Base-by-base conservation (phyloP, 2,797 vertebrate species). In the Microcaecilia unicolor region DNA sequence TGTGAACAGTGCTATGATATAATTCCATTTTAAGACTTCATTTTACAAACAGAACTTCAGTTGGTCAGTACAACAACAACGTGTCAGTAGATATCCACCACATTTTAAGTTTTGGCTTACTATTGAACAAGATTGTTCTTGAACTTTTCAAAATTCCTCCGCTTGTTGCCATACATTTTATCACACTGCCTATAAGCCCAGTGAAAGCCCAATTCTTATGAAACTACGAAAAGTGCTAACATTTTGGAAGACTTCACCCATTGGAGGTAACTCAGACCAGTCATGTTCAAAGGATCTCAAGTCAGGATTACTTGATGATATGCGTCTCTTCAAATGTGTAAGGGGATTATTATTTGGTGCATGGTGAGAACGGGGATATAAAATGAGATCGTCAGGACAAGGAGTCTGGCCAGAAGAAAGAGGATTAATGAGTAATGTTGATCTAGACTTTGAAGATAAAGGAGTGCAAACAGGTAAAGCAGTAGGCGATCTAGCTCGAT, bases 11-110 rank as follows among this genome's bases (percentile, higher is more conserved):
- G n/a, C n/a, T n/a, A n/a, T n/a, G 25, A 30, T 10, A 15, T 26
- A 49, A 48, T 40, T 19, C 8, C 22, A 28, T 31, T 24, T 20
- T 22, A 58, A 38, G 20, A 22, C 13, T 50, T 25, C 43, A 33
- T 34, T 48, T 48, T 17, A 7, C 4, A 44, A 47, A 27, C 18
- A 48, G 33, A 44, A 38, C 22, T 28, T 32, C 25, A 44, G 40
- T 54, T 43, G 40, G 19, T 25, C 29, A 34, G 31, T 35, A 15
- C 10, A 28, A 16, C 16, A 14, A 22, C 2, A 18, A 15, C 7
- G 17, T 11, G 36, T 9, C 18, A n/a, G 6, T 9, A 4, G 19
- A 12, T 14, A 37, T 11, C 25, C 31, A 23, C 61, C 25, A 18
- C 14, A 29, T 17, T 44, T 55, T 3, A 64, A 21, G 20, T 33